Percentiles rank a stretch among this genome's conserved stretches.
Evolutionary conservation across 2,113 vertebrate species (phyloP).

Genomic region (Mirounga angustirostris): DNA sequence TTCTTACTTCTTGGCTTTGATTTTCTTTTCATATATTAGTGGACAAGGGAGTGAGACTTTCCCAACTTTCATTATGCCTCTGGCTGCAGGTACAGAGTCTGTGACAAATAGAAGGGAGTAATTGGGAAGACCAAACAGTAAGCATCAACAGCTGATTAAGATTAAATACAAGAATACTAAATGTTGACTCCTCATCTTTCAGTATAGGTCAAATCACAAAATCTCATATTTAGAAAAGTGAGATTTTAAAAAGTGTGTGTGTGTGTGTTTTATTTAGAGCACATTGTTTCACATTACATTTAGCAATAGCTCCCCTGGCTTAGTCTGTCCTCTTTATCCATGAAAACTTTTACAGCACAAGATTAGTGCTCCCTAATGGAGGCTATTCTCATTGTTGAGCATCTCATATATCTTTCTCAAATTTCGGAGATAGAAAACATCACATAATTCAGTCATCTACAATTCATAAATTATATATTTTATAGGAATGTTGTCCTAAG

Average conservation of each 20-base stretch:
- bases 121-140: not conserved
- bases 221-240: not conserved
- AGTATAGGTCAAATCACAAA: not conserved
- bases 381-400: not conserved
- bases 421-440: not conserved
- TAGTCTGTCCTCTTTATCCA: not conserved
- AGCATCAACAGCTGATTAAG: not conserved
- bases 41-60: too few species aligned
- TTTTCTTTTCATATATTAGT: not conserved
- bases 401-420: not conserved
- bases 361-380: not conserved
- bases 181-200: not conserved
- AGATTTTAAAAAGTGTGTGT: not conserved
- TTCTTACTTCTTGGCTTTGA: not conserved
- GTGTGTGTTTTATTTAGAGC: conserved; percentile 27
- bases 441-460: not conserved
- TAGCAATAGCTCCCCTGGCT: not conserved
- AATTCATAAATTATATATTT: not conserved
- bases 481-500: conserved; percentile 50
- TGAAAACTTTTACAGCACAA: conserved; percentile 7
- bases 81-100: not conserved
- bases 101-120: not conserved
- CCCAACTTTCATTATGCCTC: not conserved
- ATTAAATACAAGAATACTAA: not conserved
- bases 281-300: not conserved